phyloP scores from a whole-genome alignment of 1,140 invertebrate species.

The Cataglyphis hispanica region DNA sequence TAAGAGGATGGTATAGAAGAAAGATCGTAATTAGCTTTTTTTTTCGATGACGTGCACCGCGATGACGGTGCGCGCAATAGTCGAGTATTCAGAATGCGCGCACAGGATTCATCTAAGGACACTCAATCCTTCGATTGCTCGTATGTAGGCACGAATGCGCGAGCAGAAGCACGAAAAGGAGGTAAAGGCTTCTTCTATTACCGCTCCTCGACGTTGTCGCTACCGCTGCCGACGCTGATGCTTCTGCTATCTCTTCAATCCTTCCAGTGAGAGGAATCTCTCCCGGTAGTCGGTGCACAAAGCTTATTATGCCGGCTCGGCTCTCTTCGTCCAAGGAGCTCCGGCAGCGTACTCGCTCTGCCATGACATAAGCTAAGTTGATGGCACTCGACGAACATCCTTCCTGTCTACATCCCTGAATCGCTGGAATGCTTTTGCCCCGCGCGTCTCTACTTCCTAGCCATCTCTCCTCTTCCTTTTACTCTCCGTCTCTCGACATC shows the following conservation, averaged over 20 bases:
- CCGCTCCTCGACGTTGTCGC: conserved; percentile 65
- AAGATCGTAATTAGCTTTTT: conserved; percentile 65
- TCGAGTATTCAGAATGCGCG: conserved; percentile 33
- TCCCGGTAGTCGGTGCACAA: conserved; percentile 75
- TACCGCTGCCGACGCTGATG: conserved; percentile 66
- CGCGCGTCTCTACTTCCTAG: conserved; percentile 48
- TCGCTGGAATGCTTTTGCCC: conserved; percentile 57
- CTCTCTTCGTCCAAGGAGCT: conserved; percentile 71
- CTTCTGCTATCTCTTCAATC: conserved; percentile 66
- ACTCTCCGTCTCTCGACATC: background rate
- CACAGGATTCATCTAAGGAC: conserved; percentile 56
- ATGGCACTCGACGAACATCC: conserved; percentile 79
- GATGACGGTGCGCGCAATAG: conserved; percentile 11
- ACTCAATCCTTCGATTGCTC: conserved; percentile 73
- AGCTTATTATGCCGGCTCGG: conserved; percentile 81
- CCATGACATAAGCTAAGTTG: conserved; percentile 78
- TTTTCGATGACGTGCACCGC: conserved; percentile 42
- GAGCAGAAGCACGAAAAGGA: conserved; percentile 38
- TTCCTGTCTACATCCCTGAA: conserved; percentile 77
- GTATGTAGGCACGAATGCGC: conserved; percentile 59
- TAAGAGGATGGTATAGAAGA: background rate
- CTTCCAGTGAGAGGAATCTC: conserved; percentile 68
- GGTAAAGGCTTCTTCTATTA: conserved; percentile 61
- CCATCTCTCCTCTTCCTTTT: background rate
- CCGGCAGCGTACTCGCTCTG: conserved; percentile 70